Conservation (phyloP, 1,140 invertebrate genomes). For the Lethrus apterus region DNA sequence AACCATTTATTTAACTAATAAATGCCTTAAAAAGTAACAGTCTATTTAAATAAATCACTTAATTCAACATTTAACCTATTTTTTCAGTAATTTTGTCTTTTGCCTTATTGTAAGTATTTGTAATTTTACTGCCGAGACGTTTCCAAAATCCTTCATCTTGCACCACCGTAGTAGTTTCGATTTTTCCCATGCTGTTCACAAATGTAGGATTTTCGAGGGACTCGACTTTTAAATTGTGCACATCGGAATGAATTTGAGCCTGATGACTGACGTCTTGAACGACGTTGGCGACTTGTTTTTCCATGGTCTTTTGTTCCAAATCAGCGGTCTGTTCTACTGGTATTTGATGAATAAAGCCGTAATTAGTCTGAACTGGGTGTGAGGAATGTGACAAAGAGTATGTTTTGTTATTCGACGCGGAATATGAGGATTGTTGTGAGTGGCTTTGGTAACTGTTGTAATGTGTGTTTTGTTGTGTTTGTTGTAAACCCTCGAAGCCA, state of each 20-base stretch:
- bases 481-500: conserved; percentile 1
- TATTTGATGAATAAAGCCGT: not conserved
- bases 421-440: not conserved
- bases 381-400: not conserved
- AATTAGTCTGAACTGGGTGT: not conserved
- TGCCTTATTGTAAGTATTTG: conserved; percentile 6
- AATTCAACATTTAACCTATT: too few relatives aligned
- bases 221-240: not conserved
- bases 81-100: conserved; percentile 17
- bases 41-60: too few relatives aligned
- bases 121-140: conserved; percentile 17
- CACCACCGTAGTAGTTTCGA: conserved; percentile 1
- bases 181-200: not conserved
- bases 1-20: too few relatives aligned
- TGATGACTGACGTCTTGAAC: conserved; percentile 8
- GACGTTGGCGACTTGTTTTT: conserved; percentile 8
- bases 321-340: not conserved
- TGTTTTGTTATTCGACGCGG: not conserved
- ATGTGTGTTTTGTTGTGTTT: conserved; percentile 5
- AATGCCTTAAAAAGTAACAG: too few relatives aligned
- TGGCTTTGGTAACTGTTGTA: conserved; percentile 1
- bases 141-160: conserved; percentile 19
- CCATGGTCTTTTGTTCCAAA: not conserved
- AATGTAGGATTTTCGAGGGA: not conserved
- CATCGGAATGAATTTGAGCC: conserved; percentile 10